Conservation (phyloP, 2,113 vertebrate genomes). For the Henicopernis longicauda region DNA sequence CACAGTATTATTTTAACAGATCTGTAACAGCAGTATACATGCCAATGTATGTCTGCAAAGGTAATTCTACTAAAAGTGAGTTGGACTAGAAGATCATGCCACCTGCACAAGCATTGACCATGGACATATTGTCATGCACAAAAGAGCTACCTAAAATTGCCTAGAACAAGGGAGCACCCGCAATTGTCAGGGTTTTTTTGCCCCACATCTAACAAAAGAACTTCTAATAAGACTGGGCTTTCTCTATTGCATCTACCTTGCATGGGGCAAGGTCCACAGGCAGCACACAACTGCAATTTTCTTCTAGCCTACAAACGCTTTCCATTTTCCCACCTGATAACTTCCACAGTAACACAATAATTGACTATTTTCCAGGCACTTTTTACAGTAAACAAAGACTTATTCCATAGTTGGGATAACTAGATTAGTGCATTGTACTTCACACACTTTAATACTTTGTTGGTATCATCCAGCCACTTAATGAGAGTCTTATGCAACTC, state of each 20-base stretch:
- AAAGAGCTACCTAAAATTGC: neutral
- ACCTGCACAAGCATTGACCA: neutral
- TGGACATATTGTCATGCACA: fast-evolving
- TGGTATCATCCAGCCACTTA: neutral
- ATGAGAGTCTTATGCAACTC: neutral
- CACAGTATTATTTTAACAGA: neutral
- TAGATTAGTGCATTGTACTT: neutral
- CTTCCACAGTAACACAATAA: neutral
- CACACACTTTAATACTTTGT: neutral
- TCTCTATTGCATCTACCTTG: neutral
- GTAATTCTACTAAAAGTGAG: neutral
- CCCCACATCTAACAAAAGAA: neutral
- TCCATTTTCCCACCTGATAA: neutral
- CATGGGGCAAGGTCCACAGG: neutral
- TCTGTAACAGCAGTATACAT: neutral
- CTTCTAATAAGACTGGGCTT: neutral
- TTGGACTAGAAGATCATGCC: neutral
- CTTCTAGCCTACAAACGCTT: neutral
- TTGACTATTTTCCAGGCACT: neutral
- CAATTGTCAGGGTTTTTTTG: neutral
- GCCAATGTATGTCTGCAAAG: neutral
- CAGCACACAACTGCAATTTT: neutral
- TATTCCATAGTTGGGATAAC: neutral
- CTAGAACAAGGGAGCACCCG: neutral
- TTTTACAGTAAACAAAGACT: neutral